Evolutionary conservation across 2,797 vertebrate genomes (phyloP), one percentile per base, ranked within the genome.

Genomic region (Scarus forsteni): DNA sequence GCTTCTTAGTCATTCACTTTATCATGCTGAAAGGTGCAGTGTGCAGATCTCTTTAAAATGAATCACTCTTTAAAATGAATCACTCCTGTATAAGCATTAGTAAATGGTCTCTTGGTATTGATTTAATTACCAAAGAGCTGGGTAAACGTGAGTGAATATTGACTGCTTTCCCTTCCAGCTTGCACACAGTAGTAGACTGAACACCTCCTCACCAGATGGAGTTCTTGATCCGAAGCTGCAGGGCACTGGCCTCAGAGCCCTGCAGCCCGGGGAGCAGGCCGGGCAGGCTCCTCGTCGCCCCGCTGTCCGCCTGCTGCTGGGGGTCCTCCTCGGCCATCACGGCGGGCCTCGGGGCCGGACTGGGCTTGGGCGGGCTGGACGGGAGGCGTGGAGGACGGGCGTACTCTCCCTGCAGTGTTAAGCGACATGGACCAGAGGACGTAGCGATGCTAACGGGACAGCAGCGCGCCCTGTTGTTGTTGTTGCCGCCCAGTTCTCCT

Each of bases 211-310:
- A 99, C 97, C 97, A 97, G 95, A 99, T 98, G 80, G 97, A 98
- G 95, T 94, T 97, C 92, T 96, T 96, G 92, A 99, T 98, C 93
- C 97, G 93, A 91, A 96, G 94, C 93, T 97, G 97, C 93, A 98
- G 93, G 77, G 96, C 96, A 70, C 89, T 94, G 90, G 96, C 95
- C 89, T 98, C 97, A 10, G 94, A 88, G 66, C 95, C 95, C 79
- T 96, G 96, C 93, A 98, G 92, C 91, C 96, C 97, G 43, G 96
- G 94, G 70, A 96, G 94, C 79, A 97, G 92, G 80, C 95, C 93
- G 64, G 96, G 94, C 83, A 95, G 87, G 66, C 92, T 90, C 86
- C 92, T 93, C 74, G 77, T 80, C 84, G 77, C 81, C 84, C 92
- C 94, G 75, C 92, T 80, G 46, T 92, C 94, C 68, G 88, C 94